Percentiles rank a stretch among this genome's conserved stretches.
Evolutionary conservation across 2,113 vertebrate genomes (phyloP).

Genomic region (Limnothrissa miodon): DNA sequence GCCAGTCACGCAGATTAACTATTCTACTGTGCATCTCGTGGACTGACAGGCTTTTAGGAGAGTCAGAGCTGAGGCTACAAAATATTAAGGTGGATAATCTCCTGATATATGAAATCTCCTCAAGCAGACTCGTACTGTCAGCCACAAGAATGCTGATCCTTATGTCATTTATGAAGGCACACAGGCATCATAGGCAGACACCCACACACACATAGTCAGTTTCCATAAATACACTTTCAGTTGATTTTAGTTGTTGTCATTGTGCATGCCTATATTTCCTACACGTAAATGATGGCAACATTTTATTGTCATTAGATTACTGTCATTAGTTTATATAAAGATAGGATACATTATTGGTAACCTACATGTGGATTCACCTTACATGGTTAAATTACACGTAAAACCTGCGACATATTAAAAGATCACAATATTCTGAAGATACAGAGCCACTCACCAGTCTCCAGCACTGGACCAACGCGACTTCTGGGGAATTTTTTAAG

Average conservation of each 20-base stretch:
- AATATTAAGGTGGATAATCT: conserved; percentile 5
- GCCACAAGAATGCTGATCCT: not conserved
- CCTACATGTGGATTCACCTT: too few species aligned
- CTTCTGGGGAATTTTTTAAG: not conserved
- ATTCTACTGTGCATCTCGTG: not conserved
- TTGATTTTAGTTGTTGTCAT: not conserved
- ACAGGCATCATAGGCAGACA: not conserved
- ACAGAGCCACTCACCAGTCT: not conserved
- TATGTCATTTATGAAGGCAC: not conserved
- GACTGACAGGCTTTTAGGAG: conserved; percentile 7
- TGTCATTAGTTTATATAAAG: too few species aligned
- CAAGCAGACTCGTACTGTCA: not conserved
- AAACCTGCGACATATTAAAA: not conserved
- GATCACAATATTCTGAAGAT: not conserved
- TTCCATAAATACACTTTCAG: not conserved
- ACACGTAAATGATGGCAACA: not conserved
- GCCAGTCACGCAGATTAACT: conserved; percentile 2
- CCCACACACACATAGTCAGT: not conserved
- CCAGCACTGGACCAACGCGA: not conserved
- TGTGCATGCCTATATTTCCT: not conserved
- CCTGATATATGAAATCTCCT: not conserved
- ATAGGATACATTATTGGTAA: too few species aligned
- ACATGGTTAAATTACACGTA: not conserved
- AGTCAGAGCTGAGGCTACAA: not conserved
- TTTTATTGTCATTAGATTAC: not conserved